These are phyloP conservation scores for Emydura subglobosa DNA, from an alignment of 2,113 vertebrate species.

Conservation along the genomic window DNA sequence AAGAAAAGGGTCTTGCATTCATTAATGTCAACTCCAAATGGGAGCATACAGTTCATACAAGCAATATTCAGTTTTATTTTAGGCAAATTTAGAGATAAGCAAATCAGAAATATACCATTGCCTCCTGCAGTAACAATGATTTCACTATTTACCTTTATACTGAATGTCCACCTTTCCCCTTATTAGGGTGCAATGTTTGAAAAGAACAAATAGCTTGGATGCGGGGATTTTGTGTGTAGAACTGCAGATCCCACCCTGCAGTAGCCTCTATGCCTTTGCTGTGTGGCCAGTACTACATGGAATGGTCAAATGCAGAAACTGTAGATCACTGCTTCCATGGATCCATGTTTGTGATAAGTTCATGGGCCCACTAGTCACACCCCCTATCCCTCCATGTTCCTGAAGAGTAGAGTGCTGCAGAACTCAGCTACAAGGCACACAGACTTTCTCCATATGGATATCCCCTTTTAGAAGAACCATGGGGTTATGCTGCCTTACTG, in stretches of 20 bases:
- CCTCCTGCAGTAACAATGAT: not conserved
- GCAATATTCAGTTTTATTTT: slow-evolving; percentile 49
- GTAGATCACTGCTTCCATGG: not conserved
- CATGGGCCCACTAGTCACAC: not conserved
- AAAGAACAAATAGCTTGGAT: not conserved
- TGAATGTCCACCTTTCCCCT: not conserved
- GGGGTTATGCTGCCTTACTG: not conserved
- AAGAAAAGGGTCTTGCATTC: slow-evolving; percentile 63
- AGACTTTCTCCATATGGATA: not conserved
- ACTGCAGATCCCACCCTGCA: not conserved
- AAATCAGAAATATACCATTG: slow-evolving; percentile 39
- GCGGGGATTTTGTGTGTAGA: not conserved
- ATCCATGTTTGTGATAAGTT: not conserved
- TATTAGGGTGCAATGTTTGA: not conserved
- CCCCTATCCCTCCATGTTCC: not conserved
- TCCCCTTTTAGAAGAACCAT: fast-evolving
- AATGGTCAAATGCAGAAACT: not conserved
- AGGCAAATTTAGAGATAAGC: slow-evolving; percentile 56
- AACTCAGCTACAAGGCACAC: not conserved
- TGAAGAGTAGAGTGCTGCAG: not conserved
- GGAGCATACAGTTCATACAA: slow-evolving; percentile 42
- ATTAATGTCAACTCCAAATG: slow-evolving; percentile 69
- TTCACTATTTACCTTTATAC: not conserved
- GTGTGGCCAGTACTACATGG: not conserved
- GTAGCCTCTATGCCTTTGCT: not conserved